Evolutionary conservation across 2,888 invertebrate genomes (phyloP).

Genomic region (Linnaemya tessellans): DNA sequence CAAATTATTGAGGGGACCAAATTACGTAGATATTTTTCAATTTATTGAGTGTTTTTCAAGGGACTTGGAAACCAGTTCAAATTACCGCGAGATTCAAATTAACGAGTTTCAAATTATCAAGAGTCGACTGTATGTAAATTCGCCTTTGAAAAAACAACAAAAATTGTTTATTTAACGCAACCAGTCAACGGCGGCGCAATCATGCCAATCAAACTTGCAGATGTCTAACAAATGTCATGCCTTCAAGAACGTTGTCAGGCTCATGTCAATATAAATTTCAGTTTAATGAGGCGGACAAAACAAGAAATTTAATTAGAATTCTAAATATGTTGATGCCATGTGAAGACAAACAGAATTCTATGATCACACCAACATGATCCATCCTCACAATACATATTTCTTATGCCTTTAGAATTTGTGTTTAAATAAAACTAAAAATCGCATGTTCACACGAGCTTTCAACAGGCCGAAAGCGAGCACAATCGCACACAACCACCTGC

Average conservation of each 20-base stretch:
- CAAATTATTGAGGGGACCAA: too few relatives aligned
- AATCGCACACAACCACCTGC: slow-evolving; percentile 4
- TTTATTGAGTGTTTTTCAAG: too few relatives aligned
- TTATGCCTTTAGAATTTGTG: not conserved
- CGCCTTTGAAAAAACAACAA: not conserved
- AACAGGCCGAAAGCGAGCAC: not conserved
- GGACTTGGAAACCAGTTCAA: too few relatives aligned
- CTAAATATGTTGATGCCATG: slow-evolving; percentile 12
- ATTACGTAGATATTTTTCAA: too few relatives aligned
- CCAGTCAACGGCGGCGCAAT: not conserved
- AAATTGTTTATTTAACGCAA: not conserved
- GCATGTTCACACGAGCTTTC: not conserved
- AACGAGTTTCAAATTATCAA: too few relatives aligned
- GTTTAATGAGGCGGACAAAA: slow-evolving; percentile 47
- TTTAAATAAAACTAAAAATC: slow-evolving; percentile 3
- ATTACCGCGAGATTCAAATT: too few relatives aligned
- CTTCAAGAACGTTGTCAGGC: slow-evolving; percentile 54
- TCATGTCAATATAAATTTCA: slow-evolving; percentile 54
- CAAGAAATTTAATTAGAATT: slow-evolving; percentile 25
- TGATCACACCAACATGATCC: not conserved
- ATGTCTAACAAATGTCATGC: slow-evolving; percentile 59
- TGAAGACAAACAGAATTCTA: slow-evolving; percentile 11
- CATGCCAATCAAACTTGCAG: slow-evolving; percentile 39
- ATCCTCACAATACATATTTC: not conserved
- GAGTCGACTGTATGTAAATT: slow-evolving; percentile 3